Evolutionary conservation across 1,140 invertebrate species (phyloP).

Genomic region (Scaptomyza graminum): DNA sequence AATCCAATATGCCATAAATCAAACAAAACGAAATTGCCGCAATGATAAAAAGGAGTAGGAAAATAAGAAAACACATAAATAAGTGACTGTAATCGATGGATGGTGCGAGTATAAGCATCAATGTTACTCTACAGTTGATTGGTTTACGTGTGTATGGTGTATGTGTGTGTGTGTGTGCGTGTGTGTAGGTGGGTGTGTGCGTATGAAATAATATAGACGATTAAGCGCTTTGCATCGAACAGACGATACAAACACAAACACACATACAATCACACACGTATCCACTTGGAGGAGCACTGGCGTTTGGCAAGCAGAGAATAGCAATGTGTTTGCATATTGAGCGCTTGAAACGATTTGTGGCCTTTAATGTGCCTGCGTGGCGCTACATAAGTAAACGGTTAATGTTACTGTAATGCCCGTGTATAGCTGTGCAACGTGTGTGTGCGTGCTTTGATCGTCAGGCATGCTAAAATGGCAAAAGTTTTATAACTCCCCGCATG

Average conservation of each 20-base stretch:
- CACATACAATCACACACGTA: not conserved
- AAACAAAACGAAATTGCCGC: conserved; percentile 51
- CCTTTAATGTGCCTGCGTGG: conserved; percentile 71
- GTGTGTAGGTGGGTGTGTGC: conserved; percentile 23
- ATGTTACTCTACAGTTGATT: conserved; percentile 32
- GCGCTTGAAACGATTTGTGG: conserved; percentile 73
- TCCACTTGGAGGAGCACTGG: not conserved
- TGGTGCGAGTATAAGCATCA: conserved; percentile 28
- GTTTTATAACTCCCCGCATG: conserved; percentile 51
- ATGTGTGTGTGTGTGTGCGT: conserved; percentile 7
- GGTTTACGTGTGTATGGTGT: conserved; percentile 15
- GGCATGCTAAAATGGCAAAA: conserved; percentile 57
- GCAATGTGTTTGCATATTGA: conserved; percentile 63
- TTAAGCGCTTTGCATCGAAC: conserved; percentile 40
- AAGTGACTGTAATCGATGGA: conserved; percentile 73
- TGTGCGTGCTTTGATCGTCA: conserved; percentile 57
- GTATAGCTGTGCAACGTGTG: not conserved
- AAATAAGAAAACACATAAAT: conserved; percentile 68
- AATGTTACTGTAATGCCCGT: conserved; percentile 47
- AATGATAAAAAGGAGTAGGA: conserved; percentile 8
- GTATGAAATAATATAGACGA: conserved; percentile 54
- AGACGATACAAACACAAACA: conserved; percentile 12
- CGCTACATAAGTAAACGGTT: conserved; percentile 69
- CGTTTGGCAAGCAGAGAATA: conserved; percentile 14
- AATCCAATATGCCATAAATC: conserved; percentile 44